Percentiles rank a stretch among this genome's conserved stretches.
Conservation (phyloP, 2,113 vertebrate species). For the Hiodon alosoides region DNA sequence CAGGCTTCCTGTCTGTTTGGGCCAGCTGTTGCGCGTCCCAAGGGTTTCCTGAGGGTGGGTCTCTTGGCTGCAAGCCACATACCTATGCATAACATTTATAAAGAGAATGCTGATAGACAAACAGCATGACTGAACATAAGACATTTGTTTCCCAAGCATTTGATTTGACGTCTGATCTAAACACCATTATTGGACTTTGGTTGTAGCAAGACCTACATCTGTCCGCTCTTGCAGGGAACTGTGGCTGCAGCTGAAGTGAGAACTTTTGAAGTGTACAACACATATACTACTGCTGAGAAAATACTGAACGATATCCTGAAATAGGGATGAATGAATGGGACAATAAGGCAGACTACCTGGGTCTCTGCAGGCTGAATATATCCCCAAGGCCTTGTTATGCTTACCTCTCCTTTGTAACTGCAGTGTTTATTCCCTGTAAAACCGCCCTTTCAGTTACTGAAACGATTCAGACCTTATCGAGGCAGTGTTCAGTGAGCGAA, state of each 20-base stretch:
- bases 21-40: too few relatives aligned
- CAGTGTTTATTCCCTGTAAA: neutral
- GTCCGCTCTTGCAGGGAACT: neutral
- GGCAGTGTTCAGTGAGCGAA: neutral
- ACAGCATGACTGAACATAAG: neutral
- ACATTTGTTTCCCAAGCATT: neutral
- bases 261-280: too few relatives aligned
- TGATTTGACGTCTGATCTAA: neutral
- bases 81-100: too few relatives aligned
- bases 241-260: neutral
- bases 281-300: neutral
- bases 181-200: neutral
- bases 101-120: neutral
- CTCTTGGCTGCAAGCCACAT: too few relatives aligned
- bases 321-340: neutral
- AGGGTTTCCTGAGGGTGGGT: too few relatives aligned
- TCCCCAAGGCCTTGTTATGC: neutral
- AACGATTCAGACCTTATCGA: neutral
- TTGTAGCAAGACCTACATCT: neutral
- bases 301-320: neutral
- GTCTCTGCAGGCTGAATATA: constrained; percentile 2
- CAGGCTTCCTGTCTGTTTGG: too few relatives aligned
- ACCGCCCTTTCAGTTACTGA: neutral
- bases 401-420: neutral
- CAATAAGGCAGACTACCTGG: neutral